Base-by-base conservation (phyloP, 2,888 invertebrate genomes). In the Ellobium chinense region DNA sequence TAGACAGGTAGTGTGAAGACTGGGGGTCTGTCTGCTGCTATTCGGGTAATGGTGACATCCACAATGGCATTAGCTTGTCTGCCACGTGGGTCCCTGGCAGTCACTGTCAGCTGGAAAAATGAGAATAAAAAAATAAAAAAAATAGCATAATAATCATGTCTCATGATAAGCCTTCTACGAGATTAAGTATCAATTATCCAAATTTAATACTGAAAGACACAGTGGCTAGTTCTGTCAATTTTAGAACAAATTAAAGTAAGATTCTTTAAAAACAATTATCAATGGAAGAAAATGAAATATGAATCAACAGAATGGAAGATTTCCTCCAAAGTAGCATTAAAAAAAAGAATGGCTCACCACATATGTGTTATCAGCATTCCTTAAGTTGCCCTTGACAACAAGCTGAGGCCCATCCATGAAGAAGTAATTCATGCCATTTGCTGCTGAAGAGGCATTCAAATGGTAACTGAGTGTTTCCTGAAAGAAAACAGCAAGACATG, bases 331-430 rank as follows among this genome's bases (percentile, higher is more conserved):
- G n/a, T n/a, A n/a, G n/a, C n/a, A n/a, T n/a, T n/a, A n/a, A n/a
- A n/a, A n/a, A 70, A 70, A 27, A 70, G 21, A 68, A 4, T 37
- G 4, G 0, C 65, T 56, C 58, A 78, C 78, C 63, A 21, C 18
- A 56, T 78, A 78, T 65, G 18, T 63, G 27, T 63, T 34, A 4
- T 76, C 73, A 29, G 80, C 69, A 37, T 83, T 58, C 46, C 81
- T 82, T 9, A 91, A 87, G 60, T 72, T 46, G 24, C 84, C 82
- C 34, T 82, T 83, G 29, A 86, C 83, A 1, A 89, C 83, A 14
- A 86, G 83, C 29, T 90, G 84, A 18, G 81, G 83, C 7, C 91
- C 91, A 68, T 88, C 88, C 36, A 91, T 65, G 80, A 87, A 90
- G 89, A 92, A 92, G 82, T 85, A 91, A 31, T 82, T 78, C 18